phyloP scores from a whole-genome alignment of 2,888 invertebrate species.

The Rutpela maculata region DNA sequence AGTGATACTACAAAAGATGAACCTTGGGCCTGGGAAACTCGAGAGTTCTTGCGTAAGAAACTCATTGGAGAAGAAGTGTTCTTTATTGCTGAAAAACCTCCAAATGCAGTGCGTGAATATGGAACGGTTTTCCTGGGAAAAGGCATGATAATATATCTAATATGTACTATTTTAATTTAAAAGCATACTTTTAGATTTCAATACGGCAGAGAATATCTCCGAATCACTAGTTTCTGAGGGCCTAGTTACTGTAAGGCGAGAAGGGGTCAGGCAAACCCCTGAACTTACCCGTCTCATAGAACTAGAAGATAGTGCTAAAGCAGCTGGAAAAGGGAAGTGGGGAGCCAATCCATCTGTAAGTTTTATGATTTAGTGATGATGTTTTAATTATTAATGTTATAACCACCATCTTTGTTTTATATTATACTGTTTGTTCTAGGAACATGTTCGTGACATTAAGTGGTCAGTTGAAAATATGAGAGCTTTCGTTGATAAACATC shows the following conservation, averaged over 20 bases:
- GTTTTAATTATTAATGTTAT: background rate
- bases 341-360: slow-evolving; percentile 65
- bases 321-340: slow-evolving; percentile 92
- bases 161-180: background rate
- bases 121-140: slow-evolving; percentile 91
- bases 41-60: slow-evolving; percentile 95
- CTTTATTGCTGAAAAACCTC: slow-evolving; percentile 89
- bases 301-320: slow-evolving; percentile 92
- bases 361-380: slow-evolving; percentile 6
- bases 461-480: slow-evolving; percentile 90
- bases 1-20: slow-evolving; percentile 88
- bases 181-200: slow-evolving; percentile 72
- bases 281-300: slow-evolving; percentile 85
- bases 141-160: slow-evolving; percentile 74
- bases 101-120: slow-evolving; percentile 90
- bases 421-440: slow-evolving; percentile 69
- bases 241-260: slow-evolving; percentile 86
- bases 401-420: background rate
- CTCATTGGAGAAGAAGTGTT: slow-evolving; percentile 93
- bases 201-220: slow-evolving; percentile 90
- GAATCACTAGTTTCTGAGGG: slow-evolving; percentile 94
- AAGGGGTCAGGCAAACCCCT: slow-evolving; percentile 80
- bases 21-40: slow-evolving; percentile 98
- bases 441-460: slow-evolving; percentile 89
- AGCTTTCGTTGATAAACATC: slow-evolving; percentile 88